Base-by-base conservation (phyloP, 1,140 invertebrate genomes). In the Drosophila prosaltans region DNA sequence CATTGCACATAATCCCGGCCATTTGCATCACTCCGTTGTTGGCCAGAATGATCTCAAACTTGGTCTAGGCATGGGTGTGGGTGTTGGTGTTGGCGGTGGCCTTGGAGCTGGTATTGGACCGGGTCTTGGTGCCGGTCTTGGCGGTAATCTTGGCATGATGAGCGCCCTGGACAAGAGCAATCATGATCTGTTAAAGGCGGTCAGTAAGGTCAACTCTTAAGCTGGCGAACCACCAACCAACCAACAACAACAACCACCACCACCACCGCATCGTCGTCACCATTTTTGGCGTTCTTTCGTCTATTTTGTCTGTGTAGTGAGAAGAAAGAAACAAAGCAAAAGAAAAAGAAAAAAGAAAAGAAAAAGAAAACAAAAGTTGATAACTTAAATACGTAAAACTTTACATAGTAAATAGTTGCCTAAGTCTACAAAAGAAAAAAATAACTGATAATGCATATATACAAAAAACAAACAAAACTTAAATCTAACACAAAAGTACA, bases 141-240 rank as follows among this genome's bases (percentile, higher is more conserved):
- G 90, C 9, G 85, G 92, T 43, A 92, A 92, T 71, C 76, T 92
- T 66, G 91, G 92, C 48, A 92, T 92, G 92, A 92, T 94, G 69
- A 92, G 92, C 75, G 93, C 93, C 48, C 81, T 94, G 36, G 94
- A 94, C 71, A 94, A 94, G 80, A 92, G 93, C 77, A 93, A 94
- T 91, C 93, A 93, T 72, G 94, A 94, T 90, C 92, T 94, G 69
- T 92, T 94, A 55, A 94, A 94, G 79, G 94, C 93, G 60, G 94
- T 94, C 72, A 94, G 93, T 90, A 94, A 94, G 91, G 94, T 94
- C 58, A 94, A 93, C 69, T 93, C 94, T 93, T 94, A 94, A 92
- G 80, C 75, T 78, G 70, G 16, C 30, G 70, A 69, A 55, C 59
- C 72, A 40, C 62, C 65, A 32, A 41, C n/a, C 32, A 58, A 16